Conservation (phyloP, 2,888 invertebrate genomes). For the Cremastinae sp. region DNA sequence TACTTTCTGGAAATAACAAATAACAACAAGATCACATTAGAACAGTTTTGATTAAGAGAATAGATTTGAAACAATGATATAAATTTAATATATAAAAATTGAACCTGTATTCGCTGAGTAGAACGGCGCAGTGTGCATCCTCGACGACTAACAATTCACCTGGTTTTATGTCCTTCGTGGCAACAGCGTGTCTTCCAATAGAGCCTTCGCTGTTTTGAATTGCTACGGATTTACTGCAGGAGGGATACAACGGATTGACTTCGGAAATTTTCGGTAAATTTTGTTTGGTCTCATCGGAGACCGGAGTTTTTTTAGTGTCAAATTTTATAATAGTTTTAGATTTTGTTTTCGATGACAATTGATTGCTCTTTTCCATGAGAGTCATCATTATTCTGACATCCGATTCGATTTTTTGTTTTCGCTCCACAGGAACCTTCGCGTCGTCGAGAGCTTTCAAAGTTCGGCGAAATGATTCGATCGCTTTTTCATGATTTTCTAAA, state of each 20-base stretch:
- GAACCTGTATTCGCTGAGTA: constrained; percentile 84
- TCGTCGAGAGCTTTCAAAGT: constrained; percentile 86
- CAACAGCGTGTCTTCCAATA: constrained; percentile 88
- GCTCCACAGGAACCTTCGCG: constrained; percentile 84
- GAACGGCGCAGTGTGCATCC: constrained; percentile 86
- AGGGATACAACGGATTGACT: constrained; percentile 82
- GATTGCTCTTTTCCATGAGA: constrained; percentile 84
- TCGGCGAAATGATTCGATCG: constrained; percentile 85
- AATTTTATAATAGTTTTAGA: constrained; percentile 56
- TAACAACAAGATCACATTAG: constrained; percentile 1
- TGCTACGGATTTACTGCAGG: constrained; percentile 84
- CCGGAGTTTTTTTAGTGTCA: constrained; percentile 72
- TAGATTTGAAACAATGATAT: too few species aligned
- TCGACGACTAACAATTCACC: constrained; percentile 89
- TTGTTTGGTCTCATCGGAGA: constrained; percentile 74
- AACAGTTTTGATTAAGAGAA: background rate
- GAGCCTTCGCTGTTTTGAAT: constrained; percentile 83
- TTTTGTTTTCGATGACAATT: constrained; percentile 64
- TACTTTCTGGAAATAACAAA: constrained; percentile 36
- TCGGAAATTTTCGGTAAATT: constrained; percentile 76
- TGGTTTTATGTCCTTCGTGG: constrained; percentile 85
- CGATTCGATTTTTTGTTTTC: constrained; percentile 83
- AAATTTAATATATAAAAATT: background rate
- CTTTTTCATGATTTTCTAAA: constrained; percentile 84
- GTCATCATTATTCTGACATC: constrained; percentile 88